Evolutionary conservation across 1,140 invertebrate species (phyloP), one percentile per base, ranked within the genome.

Genomic region (Asobara japonica): DNA sequence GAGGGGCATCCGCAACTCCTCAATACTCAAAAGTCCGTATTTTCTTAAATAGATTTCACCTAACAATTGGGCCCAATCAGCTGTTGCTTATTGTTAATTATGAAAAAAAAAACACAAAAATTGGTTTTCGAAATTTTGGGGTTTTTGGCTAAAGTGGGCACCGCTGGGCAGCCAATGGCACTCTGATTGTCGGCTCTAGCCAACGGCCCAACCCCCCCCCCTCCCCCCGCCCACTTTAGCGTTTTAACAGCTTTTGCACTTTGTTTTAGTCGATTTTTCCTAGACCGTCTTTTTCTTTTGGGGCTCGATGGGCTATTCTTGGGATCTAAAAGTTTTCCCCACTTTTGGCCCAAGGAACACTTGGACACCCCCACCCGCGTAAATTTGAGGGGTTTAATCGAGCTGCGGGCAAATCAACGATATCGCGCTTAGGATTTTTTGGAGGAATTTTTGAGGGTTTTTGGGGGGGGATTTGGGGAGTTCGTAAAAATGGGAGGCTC

Each of bases 281-380:
- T 56, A 56, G 51, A 56, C 20, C 51, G 51, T 56, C n/a, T n/a
- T 56, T 56, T 56, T 56, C 51, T 56, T 56, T 56, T 56, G 51
- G 51, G 51, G 51, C 51, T 56, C 51, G 51, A 56, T 56, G 51
- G 51, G 51, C 51, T 56, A 56, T 56, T 56, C 51, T 56, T 56
- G 51, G 51, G 51, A 18, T 56, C 51, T 56, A 56, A 56, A 56
- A 56, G 20, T 56, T 56, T 56, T 56, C 51, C 51, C 51, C 51
- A 56, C 51, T 56, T 56, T 56, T 56, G 51, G 51, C 51, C 51
- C 51, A n/a, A n/a, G n/a, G n/a, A n/a, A n/a, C n/a, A 18, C 51
- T 10, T 27, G 13, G 18, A 16, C 5, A 13, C 11, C 16, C n/a
- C 51, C n/a, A 25, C 25, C 51, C 51, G 51, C 51, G 51, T 56